These are phyloP conservation scores for Daboia siamensis DNA, from an alignment of 2,113 vertebrate genomes.

Conservation along the genomic window DNA sequence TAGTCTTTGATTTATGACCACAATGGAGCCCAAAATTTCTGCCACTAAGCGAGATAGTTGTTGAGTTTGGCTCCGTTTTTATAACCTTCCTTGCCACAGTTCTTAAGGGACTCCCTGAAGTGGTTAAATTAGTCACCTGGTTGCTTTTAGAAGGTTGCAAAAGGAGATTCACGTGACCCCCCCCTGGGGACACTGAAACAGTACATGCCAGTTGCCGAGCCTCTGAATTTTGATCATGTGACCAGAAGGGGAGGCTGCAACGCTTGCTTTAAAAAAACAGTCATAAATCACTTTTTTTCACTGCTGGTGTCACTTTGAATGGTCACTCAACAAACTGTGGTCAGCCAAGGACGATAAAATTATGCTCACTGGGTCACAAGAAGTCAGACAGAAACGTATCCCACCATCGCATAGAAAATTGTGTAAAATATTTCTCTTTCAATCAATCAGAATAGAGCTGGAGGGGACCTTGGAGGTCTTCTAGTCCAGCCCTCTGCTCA, in stretches of 20 bases:
- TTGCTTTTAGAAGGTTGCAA: background rate
- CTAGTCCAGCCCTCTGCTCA: too few relatives aligned
- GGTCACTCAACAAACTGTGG: background rate
- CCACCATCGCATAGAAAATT: background rate
- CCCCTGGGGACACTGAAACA: background rate
- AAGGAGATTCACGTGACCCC: too few relatives aligned
- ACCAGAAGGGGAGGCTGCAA: too few relatives aligned
- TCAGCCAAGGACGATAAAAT: background rate
- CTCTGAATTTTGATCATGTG: background rate
- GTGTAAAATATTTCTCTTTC: conserved; percentile 27
- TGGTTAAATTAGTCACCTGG: background rate
- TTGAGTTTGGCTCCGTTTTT: background rate
- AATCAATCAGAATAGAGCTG: too few relatives aligned
- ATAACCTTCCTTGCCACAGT: background rate
- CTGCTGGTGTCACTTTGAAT: too few relatives aligned
- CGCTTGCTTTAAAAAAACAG: too few relatives aligned
- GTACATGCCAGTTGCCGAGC: background rate
- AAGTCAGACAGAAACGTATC: background rate
- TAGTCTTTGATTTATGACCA: too few relatives aligned
- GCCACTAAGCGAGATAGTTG: too few relatives aligned
- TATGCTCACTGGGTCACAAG: background rate
- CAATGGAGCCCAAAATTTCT: too few relatives aligned
- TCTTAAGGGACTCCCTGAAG: background rate
- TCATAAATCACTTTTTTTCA: too few relatives aligned
- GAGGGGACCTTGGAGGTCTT: too few relatives aligned